phyloP scores from a whole-genome alignment of 2,113 vertebrate genomes.

The Turdus rufiventris region DNA sequence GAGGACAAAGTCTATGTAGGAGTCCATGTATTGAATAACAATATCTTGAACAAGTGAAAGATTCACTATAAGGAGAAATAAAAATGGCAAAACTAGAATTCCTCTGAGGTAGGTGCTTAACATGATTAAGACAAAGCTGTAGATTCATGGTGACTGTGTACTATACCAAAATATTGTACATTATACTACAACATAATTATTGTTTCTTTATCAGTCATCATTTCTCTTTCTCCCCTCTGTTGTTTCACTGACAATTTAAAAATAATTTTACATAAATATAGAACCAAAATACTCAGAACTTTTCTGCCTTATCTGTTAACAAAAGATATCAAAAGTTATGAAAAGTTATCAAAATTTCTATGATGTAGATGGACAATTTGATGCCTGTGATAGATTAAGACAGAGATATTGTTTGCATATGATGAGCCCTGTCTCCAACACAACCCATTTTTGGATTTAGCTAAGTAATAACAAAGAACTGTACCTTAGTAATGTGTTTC shows the following conservation, averaged over 20 bases:
- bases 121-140: neutral
- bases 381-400: neutral
- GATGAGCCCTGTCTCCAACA: neutral
- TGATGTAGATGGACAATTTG: neutral
- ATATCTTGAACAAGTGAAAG: neutral
- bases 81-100: neutral
- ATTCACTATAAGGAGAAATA: neutral
- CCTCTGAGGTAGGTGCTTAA: neutral
- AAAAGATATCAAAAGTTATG: neutral
- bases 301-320: neutral
- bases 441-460: neutral
- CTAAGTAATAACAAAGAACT: neutral
- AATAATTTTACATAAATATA: neutral
- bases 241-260: neutral
- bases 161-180: neutral
- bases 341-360: neutral
- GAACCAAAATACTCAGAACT: neutral
- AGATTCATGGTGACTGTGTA: neutral
- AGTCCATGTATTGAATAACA: neutral
- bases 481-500: neutral
- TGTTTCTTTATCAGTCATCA: neutral
- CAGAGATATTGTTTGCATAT: neutral
- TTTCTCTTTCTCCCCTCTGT: neutral
- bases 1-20: neutral
- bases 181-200: neutral